Percentiles rank a stretch among this genome's conserved stretches.
Conservation (phyloP, 2,797 vertebrate species). For the Gallinago nigripennis region DNA sequence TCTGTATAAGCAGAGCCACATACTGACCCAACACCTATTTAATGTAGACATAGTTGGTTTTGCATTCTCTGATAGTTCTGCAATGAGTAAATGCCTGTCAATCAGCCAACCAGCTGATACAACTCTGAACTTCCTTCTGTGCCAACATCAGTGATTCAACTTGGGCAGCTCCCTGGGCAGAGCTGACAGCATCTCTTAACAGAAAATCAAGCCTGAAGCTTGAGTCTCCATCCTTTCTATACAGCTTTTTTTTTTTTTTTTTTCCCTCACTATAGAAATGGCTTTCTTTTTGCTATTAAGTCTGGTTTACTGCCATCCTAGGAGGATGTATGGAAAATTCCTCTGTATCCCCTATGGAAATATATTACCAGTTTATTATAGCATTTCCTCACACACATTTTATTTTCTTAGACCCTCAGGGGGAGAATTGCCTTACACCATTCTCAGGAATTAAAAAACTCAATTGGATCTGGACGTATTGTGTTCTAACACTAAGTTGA, state of each 20-base stretch:
- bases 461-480: background rate
- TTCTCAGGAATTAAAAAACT: slow-evolving; percentile 43
- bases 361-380: slow-evolving; percentile 54
- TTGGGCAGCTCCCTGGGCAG: background rate
- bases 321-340: slow-evolving; percentile 49
- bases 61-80: background rate
- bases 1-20: background rate
- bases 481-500: background rate
- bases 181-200: background rate
- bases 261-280: background rate
- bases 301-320: slow-evolving; percentile 32
- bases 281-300: background rate
- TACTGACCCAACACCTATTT: background rate
- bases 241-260: background rate
- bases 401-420: slow-evolving; percentile 43
- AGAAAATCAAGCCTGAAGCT: background rate
- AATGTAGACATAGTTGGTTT: background rate
- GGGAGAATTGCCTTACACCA: slow-evolving; percentile 42
- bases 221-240: background rate
- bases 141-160: background rate
- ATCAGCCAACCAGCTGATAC: rapidly evolving
- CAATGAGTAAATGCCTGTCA: background rate
- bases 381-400: slow-evolving; percentile 50
- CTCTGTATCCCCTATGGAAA: slow-evolving; percentile 38
- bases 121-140: background rate